Percentiles rank a stretch among this genome's conserved stretches.
Evolutionary conservation across 2,888 invertebrate genomes (phyloP).

Genomic region (Colostygia pectinataria): DNA sequence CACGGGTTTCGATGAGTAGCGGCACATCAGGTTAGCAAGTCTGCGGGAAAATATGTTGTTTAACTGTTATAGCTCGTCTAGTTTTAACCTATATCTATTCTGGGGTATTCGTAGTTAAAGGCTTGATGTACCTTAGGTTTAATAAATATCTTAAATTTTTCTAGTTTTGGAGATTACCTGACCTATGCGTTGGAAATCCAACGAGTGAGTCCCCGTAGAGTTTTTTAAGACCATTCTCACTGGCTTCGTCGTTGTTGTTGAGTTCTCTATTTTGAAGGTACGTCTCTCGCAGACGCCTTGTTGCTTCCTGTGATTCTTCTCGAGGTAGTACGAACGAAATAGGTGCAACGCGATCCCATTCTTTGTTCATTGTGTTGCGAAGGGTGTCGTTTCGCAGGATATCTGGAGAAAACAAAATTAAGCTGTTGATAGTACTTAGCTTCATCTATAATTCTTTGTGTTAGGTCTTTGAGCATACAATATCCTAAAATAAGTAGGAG

Average conservation of each 20-base stretch:
- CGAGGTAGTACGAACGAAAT: slow-evolving; percentile 85
- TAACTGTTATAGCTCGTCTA: no score
- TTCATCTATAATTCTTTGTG: no score
- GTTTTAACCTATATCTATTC: no score
- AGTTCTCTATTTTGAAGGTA: slow-evolving; percentile 64
- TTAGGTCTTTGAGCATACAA: no score
- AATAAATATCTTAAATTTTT: no score
- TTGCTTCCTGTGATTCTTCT: slow-evolving; percentile 51
- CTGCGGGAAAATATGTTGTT: slow-evolving; percentile 52
- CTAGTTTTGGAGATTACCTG: no score
- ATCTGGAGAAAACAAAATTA: slow-evolving; percentile 58
- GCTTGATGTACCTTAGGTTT: no score
- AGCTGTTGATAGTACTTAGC: no score
- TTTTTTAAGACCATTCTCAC: slow-evolving; percentile 65
- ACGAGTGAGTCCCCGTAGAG: slow-evolving; percentile 84
- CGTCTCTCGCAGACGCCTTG: slow-evolving; percentile 74
- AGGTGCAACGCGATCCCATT: slow-evolving; percentile 86
- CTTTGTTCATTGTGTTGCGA: slow-evolving; percentile 78
- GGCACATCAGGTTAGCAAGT: slow-evolving; percentile 82
- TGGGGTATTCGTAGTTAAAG: no score
- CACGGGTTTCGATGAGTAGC: slow-evolving; percentile 80
- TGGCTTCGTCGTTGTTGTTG: slow-evolving; percentile 63
- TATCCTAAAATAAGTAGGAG: no score
- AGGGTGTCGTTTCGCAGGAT: slow-evolving; percentile 82
- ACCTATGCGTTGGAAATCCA: slow-evolving; percentile 83